Evolutionary conservation across 2,888 invertebrate genomes (phyloP), one percentile per base, ranked within the genome.

Genomic region (Caenorhabditis angaria): DNA sequence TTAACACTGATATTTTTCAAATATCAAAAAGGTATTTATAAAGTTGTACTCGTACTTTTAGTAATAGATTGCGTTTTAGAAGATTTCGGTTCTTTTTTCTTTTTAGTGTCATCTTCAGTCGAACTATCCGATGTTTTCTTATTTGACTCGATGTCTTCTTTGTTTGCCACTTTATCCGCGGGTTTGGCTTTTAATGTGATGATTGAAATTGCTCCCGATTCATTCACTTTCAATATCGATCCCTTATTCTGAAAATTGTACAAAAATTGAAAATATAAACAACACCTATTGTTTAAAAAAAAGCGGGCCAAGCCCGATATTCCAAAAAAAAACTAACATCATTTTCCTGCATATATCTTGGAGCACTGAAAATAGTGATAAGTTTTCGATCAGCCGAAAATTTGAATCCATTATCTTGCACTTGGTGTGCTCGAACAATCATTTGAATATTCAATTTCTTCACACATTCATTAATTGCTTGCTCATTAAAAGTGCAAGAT

Each of bases 301-400:
- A n/a, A n/a, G n/a, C n/a, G n/a, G n/a, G n/a, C n/a, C n/a, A n/a
- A n/a, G n/a, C n/a, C n/a, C n/a, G n/a, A 35, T 32, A 5, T 6
- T 2, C 1, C 32, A 8, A 8, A 10, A 29, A 14, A 50, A 35
- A 2, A 14, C 59, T 27, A 0, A 69, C 70, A 51, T 70, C 55
- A n/a, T 62, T 50, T 41, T 69, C 65, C 24, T 61, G 55, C 68
- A 67, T 68, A 50, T 76, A 76, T 27, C 65, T 53, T 1, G 76
- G 76, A 1, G 77, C 77, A 12, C 75, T 65, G 70, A 77, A 77
- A 24, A 77, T 65, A 50, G 77, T 77, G 50, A 72, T 29, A 5
- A 77, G 59, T 20, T 67, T 58, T 14, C 60, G 53, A 35, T 66
- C 65, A 18, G 63, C 63, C 50, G 62, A 72, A 58, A 77, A 75